Percentiles rank a stretch among this genome's conserved stretches.
These are phyloP conservation scores for Dryobotodes eremita DNA, from an alignment of 2,888 invertebrate genomes.

Conservation along the genomic window DNA sequence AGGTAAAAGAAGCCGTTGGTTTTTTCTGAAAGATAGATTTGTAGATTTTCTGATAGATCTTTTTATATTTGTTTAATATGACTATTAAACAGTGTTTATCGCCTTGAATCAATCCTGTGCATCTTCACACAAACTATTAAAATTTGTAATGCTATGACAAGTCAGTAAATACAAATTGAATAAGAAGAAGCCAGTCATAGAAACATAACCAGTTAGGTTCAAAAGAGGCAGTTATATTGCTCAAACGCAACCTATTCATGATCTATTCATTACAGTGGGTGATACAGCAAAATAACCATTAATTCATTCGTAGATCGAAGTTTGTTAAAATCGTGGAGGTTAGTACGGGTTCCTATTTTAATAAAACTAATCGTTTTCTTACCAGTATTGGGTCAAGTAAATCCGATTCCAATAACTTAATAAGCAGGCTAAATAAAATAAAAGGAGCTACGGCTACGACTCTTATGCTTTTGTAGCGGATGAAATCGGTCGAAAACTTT, in stretches of 20 bases:
- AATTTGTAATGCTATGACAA: conserved; percentile 1
- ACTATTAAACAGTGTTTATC: not conserved
- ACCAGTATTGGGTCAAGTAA: not conserved
- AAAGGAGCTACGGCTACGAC: not conserved
- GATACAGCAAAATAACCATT: conserved; percentile 38
- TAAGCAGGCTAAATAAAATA: not conserved
- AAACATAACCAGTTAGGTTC: conserved; percentile 18
- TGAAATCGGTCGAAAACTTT: not conserved
- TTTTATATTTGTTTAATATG: not conserved
- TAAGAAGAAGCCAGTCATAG: conserved; percentile 10
- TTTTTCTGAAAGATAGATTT: not conserved
- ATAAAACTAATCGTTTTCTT: not conserved
- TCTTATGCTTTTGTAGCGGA: not conserved
- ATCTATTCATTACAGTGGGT: conserved; percentile 47
- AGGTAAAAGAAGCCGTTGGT: not conserved
- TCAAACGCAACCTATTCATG: conserved; percentile 32
- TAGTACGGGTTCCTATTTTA: not conserved
- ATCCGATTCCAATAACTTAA: not conserved
- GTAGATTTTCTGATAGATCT: not conserved
- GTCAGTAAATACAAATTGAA: conserved; percentile 6
- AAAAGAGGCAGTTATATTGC: conserved; percentile 33
- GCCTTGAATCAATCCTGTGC: not conserved
- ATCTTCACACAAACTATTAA: not conserved
- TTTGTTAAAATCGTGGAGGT: not conserved
- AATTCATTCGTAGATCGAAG: not conserved